phyloP scores from a whole-genome alignment of 2,113 vertebrate genomes.

The Alouatta palliata region DNA sequence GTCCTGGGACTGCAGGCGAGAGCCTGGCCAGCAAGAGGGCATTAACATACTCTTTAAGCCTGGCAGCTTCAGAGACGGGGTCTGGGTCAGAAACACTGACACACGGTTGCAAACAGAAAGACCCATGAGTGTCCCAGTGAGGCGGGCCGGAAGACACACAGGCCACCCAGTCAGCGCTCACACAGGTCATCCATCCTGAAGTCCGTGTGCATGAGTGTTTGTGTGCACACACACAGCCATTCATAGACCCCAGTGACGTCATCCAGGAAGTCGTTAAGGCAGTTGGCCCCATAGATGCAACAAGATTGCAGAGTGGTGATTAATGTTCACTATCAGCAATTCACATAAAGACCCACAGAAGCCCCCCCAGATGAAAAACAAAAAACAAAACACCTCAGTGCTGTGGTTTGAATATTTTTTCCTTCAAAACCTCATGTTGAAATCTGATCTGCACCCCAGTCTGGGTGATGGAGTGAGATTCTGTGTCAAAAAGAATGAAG shows the following conservation, averaged over 20 bases:
- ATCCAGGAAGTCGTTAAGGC: neutral
- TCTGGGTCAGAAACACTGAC: neutral
- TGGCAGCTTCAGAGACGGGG: neutral
- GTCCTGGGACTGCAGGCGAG: too few relatives aligned
- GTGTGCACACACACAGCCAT: too few relatives aligned
- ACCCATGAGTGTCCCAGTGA: accelerated
- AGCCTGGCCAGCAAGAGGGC: neutral
- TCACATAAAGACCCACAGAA: neutral
- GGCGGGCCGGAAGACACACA: neutral
- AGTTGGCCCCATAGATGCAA: neutral
- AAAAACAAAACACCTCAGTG: too few relatives aligned
- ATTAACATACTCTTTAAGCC: neutral
- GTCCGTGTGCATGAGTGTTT: neutral
- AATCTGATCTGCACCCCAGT: too few relatives aligned
- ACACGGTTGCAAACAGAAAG: neutral
- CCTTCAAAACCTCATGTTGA: too few relatives aligned
- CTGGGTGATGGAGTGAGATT: too few relatives aligned
- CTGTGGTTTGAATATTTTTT: too few relatives aligned
- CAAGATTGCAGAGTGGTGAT: neutral
- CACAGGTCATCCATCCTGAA: too few relatives aligned
- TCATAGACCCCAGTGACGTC: too few relatives aligned
- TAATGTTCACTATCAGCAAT: neutral
- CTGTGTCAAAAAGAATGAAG: too few relatives aligned
- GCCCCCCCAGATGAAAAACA: neutral
- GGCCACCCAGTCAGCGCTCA: neutral